Base-by-base conservation (phyloP, 2,888 invertebrate species). In the Monoplex corrugatus region DNA sequence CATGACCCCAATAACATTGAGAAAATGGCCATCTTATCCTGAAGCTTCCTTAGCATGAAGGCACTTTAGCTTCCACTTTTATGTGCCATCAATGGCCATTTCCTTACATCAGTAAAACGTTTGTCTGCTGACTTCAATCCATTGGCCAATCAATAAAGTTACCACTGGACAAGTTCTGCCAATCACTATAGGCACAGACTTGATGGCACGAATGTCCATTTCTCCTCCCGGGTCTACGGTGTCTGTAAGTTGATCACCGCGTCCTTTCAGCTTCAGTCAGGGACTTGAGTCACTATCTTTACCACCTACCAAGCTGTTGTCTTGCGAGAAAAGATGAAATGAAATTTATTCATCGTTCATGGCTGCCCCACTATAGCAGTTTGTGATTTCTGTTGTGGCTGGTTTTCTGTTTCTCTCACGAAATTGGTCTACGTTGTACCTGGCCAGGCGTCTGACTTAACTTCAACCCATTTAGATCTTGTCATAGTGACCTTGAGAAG, bases 81-180 rank as follows among this genome's bases (percentile, higher is more conserved):
- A 10, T 68, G 68, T 68, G 68, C 68, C 19, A 23, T 19, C 68
- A 23, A 68, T 68, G 16, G 68, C 68, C 68, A 68, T 68, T 68
- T 68, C n/a, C 68, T 68, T 68, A n/a, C 68, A 68, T 68, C 68
- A 68, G n/a, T 68, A 68, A 68, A 5, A n/a, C 16, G 16, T 68
- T 68, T n/a, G 68, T 68, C 68, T 68, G 68, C 28, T n/a, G 28
- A 23, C 68, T 68, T 68, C 68, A 5, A 5, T 68, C n/a, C n/a
- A 68, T 68, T 68, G 28, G 68, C 68, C 68, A 68, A 68, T 68
- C 68, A n/a, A 68, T 68, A 68, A 68, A n/a, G 28, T 68, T 28
- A 68, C 68, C n/a, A 28, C 68, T 3, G 68, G 28, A n/a, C 68
- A 68, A 68, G 16, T 68, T 68, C n/a, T n/a, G 13, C 68, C 68